Conservation (phyloP, 1,140 invertebrate species). For the Drepana arcuata region DNA sequence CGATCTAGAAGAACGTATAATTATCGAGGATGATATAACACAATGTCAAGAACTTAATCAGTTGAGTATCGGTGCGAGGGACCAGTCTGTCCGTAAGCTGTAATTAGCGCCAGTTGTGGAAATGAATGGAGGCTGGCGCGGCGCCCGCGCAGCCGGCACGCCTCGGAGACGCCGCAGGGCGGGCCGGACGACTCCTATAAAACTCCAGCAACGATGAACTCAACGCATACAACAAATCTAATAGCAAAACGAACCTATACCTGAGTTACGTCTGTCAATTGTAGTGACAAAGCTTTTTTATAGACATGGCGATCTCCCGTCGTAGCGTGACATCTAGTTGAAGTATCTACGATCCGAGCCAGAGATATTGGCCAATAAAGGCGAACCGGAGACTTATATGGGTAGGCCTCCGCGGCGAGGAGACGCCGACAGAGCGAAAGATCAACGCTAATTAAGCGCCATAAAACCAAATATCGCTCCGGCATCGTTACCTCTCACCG, state of each 20-base stretch:
- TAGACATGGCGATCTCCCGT: constrained; percentile 14
- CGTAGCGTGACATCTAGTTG: constrained; percentile 30
- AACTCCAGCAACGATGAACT: no score
- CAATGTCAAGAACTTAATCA: constrained; percentile 59
- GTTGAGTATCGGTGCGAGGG: constrained; percentile 18
- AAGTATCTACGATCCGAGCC: constrained; percentile 29
- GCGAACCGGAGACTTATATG: constrained; percentile 28
- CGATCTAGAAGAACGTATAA: constrained; percentile 4
- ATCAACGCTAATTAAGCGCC: constrained; percentile 62
- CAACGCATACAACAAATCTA: no score
- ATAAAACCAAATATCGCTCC: constrained; percentile 59
- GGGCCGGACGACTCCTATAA: not conserved
- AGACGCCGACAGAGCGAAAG: constrained; percentile 41
- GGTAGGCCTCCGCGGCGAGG: constrained; percentile 18
- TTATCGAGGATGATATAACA: constrained; percentile 8
- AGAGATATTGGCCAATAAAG: constrained; percentile 40
- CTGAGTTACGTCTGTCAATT: no score
- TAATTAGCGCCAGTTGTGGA: constrained; percentile 55
- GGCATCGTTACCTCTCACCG: constrained; percentile 52
- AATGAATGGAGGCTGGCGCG: constrained; percentile 36
- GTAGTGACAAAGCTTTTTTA: constrained; percentile 23
- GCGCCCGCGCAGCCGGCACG: constrained; percentile 30
- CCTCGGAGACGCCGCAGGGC: constrained; percentile 12
- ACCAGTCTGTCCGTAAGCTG: constrained; percentile 19
- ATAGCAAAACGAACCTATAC: no score